phyloP scores from a whole-genome alignment of 2,888 invertebrate genomes.

The Cenopis cana region DNA sequence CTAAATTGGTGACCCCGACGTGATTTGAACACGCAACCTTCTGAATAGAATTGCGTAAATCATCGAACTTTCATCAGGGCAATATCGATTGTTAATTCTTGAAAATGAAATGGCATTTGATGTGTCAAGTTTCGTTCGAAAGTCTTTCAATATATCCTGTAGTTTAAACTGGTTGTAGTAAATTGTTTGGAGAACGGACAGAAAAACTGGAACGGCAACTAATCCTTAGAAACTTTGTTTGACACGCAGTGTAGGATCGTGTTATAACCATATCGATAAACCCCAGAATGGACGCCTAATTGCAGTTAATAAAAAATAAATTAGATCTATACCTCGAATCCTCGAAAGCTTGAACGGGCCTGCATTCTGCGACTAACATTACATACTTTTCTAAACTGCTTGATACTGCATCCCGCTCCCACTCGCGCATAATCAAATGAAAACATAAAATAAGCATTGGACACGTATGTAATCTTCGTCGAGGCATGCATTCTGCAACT shows the following conservation, averaged over 20 bases:
- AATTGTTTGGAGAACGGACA: background rate
- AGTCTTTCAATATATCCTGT: background rate
- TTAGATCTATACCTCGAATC: background rate
- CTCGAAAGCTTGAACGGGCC: background rate
- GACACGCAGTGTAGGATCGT: too few species aligned
- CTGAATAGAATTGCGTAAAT: too few species aligned
- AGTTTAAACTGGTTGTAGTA: too few species aligned
- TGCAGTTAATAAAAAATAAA: background rate
- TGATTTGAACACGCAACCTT: too few species aligned
- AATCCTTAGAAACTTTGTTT: background rate
- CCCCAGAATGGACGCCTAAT: constrained; percentile 1
- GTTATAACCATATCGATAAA: background rate
- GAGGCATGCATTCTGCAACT: constrained; percentile 15
- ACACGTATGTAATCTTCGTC: background rate
- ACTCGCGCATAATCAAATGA: constrained; percentile 1
- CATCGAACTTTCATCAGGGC: too few species aligned
- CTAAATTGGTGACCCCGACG: too few species aligned
- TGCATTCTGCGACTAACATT: background rate
- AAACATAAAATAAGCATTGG: background rate
- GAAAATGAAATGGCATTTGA: too few species aligned
- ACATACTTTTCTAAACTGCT: background rate
- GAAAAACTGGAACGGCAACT: background rate
- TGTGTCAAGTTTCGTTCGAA: background rate
- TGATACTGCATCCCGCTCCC: background rate
- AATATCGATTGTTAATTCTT: too few species aligned